Evolutionary conservation across 2,113 vertebrate species (phyloP), one percentile per base, ranked within the genome.

Genomic region (Serilophus lunatus): DNA sequence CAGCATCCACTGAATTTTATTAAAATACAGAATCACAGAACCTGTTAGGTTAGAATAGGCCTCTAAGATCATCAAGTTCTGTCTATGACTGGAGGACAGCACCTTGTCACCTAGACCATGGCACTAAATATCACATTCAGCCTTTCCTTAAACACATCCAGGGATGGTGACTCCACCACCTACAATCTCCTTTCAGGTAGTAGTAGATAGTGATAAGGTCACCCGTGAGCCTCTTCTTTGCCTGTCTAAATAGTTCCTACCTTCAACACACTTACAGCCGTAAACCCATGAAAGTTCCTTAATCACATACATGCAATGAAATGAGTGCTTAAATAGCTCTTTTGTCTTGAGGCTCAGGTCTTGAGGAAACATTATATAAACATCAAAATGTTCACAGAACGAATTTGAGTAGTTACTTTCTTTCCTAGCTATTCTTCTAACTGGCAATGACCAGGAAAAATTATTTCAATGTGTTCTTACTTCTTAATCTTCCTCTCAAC

Each of bases 121-220:
- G 28, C 14, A 44, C 40, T 65, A 33, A 35, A 7, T 40, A 8
- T 28, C 26, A 24, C 3, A 2, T 13, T 13, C 49, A 25, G 4
- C 29, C 33, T 36, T 50, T 72, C 23, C 13, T 66, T 38, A 38
- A 66, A 33, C 18, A 59, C 5, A 12, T 59, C 28, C 28, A 28
- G 14, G 12, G 9, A 66, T 6, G 16, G 9, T 16, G 33, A 59
- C 15, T 59, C 33, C 15, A 45, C 2, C 36, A 44, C 12, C 10
- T 50, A 4, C 11, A 25, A 11, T 9, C 23, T 66, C 24, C 28
- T 29, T 82, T 82, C n/a, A 45, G 5, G 15, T 10, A 53, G 15
- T 9, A 28, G 12, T 33, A 23, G 33, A 26, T 13, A 33, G 33
- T 17, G 0, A 0, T n/a, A 59, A 44, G 15, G 12, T 68, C 69